Conservation (phyloP, 2,888 invertebrate species). For the Ephialtes manifestator region DNA sequence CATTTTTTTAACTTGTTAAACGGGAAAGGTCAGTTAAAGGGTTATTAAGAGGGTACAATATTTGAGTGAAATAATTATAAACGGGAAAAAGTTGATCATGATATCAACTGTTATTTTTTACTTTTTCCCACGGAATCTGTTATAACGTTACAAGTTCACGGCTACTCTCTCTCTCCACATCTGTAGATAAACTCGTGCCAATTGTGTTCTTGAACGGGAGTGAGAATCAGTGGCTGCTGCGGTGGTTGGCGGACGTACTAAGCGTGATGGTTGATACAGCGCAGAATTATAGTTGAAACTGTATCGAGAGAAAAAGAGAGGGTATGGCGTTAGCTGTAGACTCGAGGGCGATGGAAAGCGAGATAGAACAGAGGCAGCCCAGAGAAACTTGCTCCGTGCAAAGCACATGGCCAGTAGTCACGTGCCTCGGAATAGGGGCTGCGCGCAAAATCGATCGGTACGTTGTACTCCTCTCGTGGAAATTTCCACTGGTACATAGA, state of each 20-base stretch:
- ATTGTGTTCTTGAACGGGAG: background rate
- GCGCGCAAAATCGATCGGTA: slow-evolving; percentile 76
- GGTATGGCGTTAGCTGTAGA: too few relatives aligned
- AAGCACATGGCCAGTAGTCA: slow-evolving; percentile 45
- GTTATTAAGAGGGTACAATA: too few relatives aligned
- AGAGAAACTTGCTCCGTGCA: background rate
- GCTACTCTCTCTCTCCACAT: slow-evolving; percentile 10
- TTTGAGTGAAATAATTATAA: too few relatives aligned
- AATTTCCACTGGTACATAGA: slow-evolving; percentile 75
- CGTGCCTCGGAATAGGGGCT: slow-evolving; percentile 49
- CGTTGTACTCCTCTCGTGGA: slow-evolving; percentile 75
- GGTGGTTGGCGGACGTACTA: background rate
- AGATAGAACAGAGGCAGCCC: background rate
- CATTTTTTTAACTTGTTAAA: too few relatives aligned
- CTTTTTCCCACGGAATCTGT: background rate
- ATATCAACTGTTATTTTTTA: background rate
- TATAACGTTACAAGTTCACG: slow-evolving; percentile 39
- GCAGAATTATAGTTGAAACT: background rate
- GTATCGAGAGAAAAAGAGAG: slow-evolving; percentile 7
- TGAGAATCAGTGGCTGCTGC: background rate
- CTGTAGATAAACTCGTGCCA: slow-evolving; percentile 3
- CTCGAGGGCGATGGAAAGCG: background rate
- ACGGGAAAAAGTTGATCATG: background rate
- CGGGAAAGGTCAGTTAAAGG: too few relatives aligned
- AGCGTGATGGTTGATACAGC: background rate